phyloP scores from a whole-genome alignment of 2,113 vertebrate species.

The Coturnix japonica region DNA sequence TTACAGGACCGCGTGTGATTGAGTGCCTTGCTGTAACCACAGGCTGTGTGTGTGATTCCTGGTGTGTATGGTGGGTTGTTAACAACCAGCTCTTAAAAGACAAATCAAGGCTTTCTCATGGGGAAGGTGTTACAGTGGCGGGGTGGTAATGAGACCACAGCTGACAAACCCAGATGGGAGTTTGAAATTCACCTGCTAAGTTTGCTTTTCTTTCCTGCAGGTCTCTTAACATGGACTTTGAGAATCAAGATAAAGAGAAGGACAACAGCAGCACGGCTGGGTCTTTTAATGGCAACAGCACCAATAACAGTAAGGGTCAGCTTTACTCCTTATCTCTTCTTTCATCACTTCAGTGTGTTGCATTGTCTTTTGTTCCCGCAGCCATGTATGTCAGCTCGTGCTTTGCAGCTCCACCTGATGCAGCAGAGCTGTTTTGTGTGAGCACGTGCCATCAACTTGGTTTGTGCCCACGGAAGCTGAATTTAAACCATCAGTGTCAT shows the following conservation, averaged over 20 bases:
- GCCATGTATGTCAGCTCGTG: background rate
- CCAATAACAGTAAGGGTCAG: constrained; percentile 93
- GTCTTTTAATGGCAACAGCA: constrained; percentile 90
- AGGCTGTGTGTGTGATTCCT: background rate
- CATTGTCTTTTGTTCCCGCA: background rate
- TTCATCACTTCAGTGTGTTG: background rate
- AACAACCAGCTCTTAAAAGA: background rate
- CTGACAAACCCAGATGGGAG: background rate
- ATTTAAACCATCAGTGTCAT: background rate
- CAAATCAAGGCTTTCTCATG: background rate
- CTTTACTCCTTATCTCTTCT: background rate
- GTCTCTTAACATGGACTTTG: constrained; percentile 99
- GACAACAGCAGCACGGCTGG: constrained; percentile 85
- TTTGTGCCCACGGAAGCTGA: background rate
- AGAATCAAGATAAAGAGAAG: constrained; percentile 99
- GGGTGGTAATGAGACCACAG: background rate
- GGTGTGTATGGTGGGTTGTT: background rate
- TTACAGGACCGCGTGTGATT: background rate
- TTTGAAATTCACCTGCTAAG: background rate
- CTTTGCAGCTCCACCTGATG: background rate
- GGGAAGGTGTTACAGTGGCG: background rate
- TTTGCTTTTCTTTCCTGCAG: constrained; percentile 74
- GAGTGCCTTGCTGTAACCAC: background rate
- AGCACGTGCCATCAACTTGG: background rate
- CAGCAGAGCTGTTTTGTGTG: background rate